These are phyloP conservation scores for Cotesia typhae DNA, from an alignment of 1,140 invertebrate species.

Conservation along the genomic window DNA sequence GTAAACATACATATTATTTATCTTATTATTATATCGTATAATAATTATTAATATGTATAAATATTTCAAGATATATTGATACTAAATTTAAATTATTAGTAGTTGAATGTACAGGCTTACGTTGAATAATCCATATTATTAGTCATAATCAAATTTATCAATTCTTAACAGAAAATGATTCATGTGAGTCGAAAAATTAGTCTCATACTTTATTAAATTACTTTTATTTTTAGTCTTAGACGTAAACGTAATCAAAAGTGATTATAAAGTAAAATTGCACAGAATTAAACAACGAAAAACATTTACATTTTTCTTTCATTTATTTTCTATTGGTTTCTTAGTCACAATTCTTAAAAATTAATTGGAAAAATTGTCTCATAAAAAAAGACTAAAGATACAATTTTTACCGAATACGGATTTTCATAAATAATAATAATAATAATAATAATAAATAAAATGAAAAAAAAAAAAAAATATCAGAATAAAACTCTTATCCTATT, in stretches of 20 bases:
- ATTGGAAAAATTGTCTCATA: slow-evolving; percentile 4
- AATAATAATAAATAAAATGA: background rate
- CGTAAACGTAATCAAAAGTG: background rate
- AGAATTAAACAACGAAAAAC: slow-evolving; percentile 6
- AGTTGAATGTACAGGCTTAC: slow-evolving; percentile 17
- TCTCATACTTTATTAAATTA: background rate
- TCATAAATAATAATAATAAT: background rate
- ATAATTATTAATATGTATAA: slow-evolving; percentile 24
- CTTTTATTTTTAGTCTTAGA: background rate
- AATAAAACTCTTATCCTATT: slow-evolving; percentile 55
- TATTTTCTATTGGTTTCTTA: background rate
- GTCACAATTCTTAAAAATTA: background rate
- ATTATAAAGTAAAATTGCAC: slow-evolving; percentile 18
- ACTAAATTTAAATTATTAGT: background rate
- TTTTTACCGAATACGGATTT: background rate
- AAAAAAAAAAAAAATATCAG: slow-evolving; percentile 17
- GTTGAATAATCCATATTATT: background rate
- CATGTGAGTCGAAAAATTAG: background rate
- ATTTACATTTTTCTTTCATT: background rate
- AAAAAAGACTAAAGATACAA: slow-evolving; percentile 34
- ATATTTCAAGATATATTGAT: slow-evolving; percentile 18
- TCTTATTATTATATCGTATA: slow-evolving; percentile 38
- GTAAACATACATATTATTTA: slow-evolving; percentile 51
- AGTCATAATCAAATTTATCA: too few species aligned
- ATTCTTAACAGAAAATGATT: background rate